Percentiles rank a stretch among this genome's conserved stretches.
Evolutionary conservation across 2,113 vertebrate genomes (phyloP).

Genomic region (Phalacrocorax carbo): DNA sequence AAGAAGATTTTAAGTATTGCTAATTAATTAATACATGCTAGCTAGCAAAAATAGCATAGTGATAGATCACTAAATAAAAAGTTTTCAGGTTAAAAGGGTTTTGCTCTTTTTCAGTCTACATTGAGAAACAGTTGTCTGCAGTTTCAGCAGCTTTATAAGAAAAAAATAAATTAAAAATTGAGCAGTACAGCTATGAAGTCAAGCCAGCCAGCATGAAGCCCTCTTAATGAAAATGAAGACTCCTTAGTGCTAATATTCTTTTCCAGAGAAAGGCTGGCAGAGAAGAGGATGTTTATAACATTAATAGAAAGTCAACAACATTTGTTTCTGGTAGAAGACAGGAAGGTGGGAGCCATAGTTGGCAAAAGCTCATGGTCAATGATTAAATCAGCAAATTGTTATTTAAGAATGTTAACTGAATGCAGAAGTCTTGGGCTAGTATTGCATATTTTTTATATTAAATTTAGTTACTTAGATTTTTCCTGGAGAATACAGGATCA

Average conservation of each 20-base stretch:
- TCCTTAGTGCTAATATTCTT: not conserved
- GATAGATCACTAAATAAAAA: not conserved
- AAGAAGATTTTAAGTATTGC: not conserved
- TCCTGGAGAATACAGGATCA: not conserved
- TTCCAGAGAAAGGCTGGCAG: not conserved
- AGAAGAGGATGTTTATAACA: not conserved
- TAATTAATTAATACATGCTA: not conserved
- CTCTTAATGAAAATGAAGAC: not conserved
- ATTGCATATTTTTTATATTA: not conserved
- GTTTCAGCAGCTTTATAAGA: not conserved
- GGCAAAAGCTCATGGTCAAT: not conserved
- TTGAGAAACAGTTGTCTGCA: not conserved
- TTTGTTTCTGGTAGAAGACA: not conserved
- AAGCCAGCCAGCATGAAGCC: not conserved
- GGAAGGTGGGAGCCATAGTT: not conserved
- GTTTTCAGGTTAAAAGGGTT: not conserved
- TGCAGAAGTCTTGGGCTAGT: not conserved
- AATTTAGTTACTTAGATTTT: not conserved
- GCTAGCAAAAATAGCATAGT: not conserved
- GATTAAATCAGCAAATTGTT: not conserved
- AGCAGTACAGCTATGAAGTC: not conserved
- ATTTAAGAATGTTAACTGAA: not conserved
- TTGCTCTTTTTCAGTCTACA: not conserved
- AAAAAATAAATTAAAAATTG: not conserved
- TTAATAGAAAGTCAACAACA: not conserved